Evolutionary conservation across 2,888 invertebrate species (phyloP), one percentile per base, ranked within the genome.

Genomic region (Automeris io): DNA sequence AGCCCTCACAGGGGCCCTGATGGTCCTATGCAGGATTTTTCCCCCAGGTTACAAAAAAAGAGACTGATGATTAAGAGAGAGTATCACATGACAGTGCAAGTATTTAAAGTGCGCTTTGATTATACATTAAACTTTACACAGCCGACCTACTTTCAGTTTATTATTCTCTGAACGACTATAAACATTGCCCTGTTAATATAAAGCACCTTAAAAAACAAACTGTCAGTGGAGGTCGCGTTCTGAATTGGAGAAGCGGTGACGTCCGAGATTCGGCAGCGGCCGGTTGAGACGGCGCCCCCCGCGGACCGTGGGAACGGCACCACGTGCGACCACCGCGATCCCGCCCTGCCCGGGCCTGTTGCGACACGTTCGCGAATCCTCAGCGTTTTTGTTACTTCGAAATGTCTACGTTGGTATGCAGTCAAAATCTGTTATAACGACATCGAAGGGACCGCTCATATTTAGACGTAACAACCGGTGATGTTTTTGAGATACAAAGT

Each of bases 271-370:
- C 43, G 51, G 48, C 49, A 43, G 32, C 41, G 39, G 24, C 11
- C 33, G 29, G 29, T 18, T 31, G 22, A 22, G 21, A 23, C 37
- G 39, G 46, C 38, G 50, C 52, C 62, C 70, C 77, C 78, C 73
- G 61, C 59, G 56, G 72, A 55, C 64, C 78, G 79, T 79, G 79
- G 73, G 79, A 78, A 67, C 54, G 41, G 52, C 60, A 60, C 54
- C 46, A 61, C 62, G 61, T 63, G 66, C 57, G 70, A 68, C 75
- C 74, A 64, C 72, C 73, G 61, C 69, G 57, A 52, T 39, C 54
- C 58, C 41, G 57, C 53, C 46, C 56, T 36, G 57, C 37, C 39
- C 50, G n/a, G n/a, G 46, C 58, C 41, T 36, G 54, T 56, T 43
- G 41, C 46, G 53, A 67, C 69, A 51, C 53, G 70, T 54, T 58